Evolutionary conservation across 2,888 invertebrate species (phyloP).

Genomic region (Horisme vitalbata): DNA sequence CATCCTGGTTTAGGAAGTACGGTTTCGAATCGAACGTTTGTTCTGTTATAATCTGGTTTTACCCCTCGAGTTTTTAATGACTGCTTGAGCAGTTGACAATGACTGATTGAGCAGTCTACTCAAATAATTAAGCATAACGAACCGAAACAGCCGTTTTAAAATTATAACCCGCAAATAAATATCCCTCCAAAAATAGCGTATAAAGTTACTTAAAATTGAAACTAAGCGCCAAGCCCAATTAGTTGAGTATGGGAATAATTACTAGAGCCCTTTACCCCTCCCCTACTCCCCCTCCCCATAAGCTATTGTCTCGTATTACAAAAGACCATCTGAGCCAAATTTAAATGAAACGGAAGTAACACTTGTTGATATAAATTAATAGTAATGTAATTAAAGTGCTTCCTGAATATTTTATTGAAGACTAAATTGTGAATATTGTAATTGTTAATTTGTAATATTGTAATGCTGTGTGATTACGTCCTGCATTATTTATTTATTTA

Average conservation of each 20-base stretch:
- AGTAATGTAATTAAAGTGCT: neutral
- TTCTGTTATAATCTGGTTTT: too few species aligned
- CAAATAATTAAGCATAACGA: too few species aligned
- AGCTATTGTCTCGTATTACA: conserved; percentile 27
- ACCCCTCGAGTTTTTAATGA: too few species aligned
- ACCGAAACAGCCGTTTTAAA: neutral
- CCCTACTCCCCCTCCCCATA: conserved; percentile 11
- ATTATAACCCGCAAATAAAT: conserved; percentile 10
- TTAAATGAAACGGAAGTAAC: conserved; percentile 22
- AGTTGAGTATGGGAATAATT: conserved; percentile 39
- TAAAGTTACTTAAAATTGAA: conserved; percentile 38
- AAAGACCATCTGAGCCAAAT: conserved; percentile 26
- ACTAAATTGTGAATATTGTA: too few species aligned
- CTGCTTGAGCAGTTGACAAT: too few species aligned
- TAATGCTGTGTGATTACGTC: too few species aligned
- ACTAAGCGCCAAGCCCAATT: conserved; percentile 38
- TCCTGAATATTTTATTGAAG: too few species aligned
- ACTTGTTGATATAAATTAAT: conserved; percentile 7
- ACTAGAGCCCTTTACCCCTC: conserved; percentile 16
- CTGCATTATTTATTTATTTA: too few species aligned
- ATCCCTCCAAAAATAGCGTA: conserved; percentile 19
- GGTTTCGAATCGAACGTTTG: too few species aligned
- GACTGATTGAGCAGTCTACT: too few species aligned
- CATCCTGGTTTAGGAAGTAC: too few species aligned
- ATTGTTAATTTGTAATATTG: too few species aligned